Evolutionary conservation across 2,888 invertebrate species (phyloP).

Genomic region (Agriotes lineatus): DNA sequence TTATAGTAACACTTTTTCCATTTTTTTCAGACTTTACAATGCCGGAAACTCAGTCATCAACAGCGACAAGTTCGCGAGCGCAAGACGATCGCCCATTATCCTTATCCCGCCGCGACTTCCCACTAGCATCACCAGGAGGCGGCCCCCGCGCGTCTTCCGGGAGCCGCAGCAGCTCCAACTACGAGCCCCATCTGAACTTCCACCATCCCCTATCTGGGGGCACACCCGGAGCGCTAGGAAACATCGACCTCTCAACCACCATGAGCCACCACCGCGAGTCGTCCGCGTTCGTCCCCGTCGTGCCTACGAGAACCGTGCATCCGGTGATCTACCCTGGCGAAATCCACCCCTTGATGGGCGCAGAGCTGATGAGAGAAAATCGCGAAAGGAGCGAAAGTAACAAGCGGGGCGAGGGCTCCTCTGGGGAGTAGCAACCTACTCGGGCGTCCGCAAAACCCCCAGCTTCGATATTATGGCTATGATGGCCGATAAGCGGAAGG

Average conservation of each 20-base stretch:
- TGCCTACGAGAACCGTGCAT: constrained; percentile 82
- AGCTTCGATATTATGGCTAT: constrained; percentile 88
- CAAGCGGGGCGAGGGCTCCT: constrained; percentile 33
- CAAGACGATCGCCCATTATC: constrained; percentile 67
- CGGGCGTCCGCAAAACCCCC: constrained; percentile 62
- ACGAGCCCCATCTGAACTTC: constrained; percentile 75
- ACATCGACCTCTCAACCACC: constrained; percentile 61
- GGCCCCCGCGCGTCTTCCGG: constrained; percentile 72
- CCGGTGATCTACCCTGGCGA: constrained; percentile 79
- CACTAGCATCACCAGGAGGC: constrained; percentile 67
- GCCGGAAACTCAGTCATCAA: constrained; percentile 52
- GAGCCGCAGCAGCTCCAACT: constrained; percentile 66
- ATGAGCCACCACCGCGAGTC: constrained; percentile 77
- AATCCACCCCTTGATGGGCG: constrained; percentile 75
- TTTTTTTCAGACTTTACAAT: constrained; percentile 21
- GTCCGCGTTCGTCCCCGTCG: constrained; percentile 90
- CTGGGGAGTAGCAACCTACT: constrained; percentile 28
- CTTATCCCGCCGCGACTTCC: constrained; percentile 69
- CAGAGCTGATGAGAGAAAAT: constrained; percentile 71
- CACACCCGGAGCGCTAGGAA: constrained; percentile 63
- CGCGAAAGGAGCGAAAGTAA: constrained; percentile 53
- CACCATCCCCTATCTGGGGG: constrained; percentile 71
- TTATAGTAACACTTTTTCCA: too few species aligned
- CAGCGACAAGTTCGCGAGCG: constrained; percentile 47
- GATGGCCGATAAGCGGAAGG: constrained; percentile 91